Base-by-base conservation (phyloP, 2,797 vertebrate genomes). In the Acestrorhynchus altus region DNA sequence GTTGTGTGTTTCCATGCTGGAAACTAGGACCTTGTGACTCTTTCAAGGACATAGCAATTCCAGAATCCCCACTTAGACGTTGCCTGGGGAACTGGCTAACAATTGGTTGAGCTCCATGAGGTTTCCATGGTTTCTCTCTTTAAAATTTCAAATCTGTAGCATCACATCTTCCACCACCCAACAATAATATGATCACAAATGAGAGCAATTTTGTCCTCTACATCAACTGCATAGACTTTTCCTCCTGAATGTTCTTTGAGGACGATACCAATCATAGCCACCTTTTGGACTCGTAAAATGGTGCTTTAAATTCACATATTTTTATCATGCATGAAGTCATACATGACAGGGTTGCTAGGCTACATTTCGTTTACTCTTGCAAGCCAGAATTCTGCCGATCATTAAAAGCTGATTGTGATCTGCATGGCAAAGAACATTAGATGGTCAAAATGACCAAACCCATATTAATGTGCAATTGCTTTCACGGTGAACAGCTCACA, bases 11-110 rank as follows among this genome's bases (percentile, higher is more conserved):
- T 11, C 24, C 26, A 67, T 18, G 28, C 31, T 61, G 6, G 12
- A 31, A 15, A 12, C 8, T 0, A 44, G 18, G 20, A 63, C 40
- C 49, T 61, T 44, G 60, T 40, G 46, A 28, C 10, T 39, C 44
- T 81, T 68, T 73, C 63, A 77, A 77, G 74, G 68, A 57, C 69
- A 52, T 31, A 72, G 56, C 79, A 31, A 57, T 72, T 60, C 63
- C 73, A 60, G 26, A 52, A 67, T 72, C 44, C 31, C 52, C n/a
- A 66, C 71, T 72, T 72, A 60, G 44, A 24, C 47, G 16, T 39
- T 64, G 64, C 73, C 26, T 15, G 26, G 57, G 74, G 64, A 54
- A 77, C 39, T 13, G 20, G 8, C 47, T 47, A 1, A 18, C 8
- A 54, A 35, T 61, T 52, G 63, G 4, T 64, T 0, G 15, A 72